A percentile compares a stretch with the other conserved stretches of the same genome.
Conservation (phyloP, 92 coral and sea anemone genomes). For the Montipora capitata region DNA sequence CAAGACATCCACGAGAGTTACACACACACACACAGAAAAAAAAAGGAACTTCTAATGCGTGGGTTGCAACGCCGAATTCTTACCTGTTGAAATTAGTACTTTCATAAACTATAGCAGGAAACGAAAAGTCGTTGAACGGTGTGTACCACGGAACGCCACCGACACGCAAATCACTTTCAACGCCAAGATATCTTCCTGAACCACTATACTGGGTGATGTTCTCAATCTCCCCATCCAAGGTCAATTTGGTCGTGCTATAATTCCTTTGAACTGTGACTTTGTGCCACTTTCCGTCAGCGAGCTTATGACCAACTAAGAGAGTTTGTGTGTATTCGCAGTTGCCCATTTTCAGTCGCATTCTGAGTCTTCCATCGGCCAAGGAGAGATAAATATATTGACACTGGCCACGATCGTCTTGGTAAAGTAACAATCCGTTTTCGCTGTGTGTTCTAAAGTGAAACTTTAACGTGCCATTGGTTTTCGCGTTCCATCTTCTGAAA, state of each 20-base stretch:
- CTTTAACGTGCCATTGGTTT: conserved; percentile 54
- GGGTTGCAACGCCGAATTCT: background rate
- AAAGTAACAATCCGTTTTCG: conserved; percentile 58
- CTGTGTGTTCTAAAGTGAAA: conserved; percentile 70
- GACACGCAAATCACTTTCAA: conserved; percentile 26
- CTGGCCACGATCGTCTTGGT: conserved; percentile 74
- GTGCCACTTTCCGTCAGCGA: conserved; percentile 78
- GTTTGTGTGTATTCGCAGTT: conserved; percentile 54
- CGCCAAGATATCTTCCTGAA: background rate
- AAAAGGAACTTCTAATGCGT: too few relatives aligned
- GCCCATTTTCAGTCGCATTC: conserved; percentile 63
- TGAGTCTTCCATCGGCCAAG: conserved; percentile 61
- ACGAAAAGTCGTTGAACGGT: conserved; percentile 36
- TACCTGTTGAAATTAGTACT: conserved; percentile 23
- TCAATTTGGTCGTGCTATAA: conserved; percentile 49
- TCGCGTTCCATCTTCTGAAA: conserved; percentile 76
- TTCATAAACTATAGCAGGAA: conserved; percentile 28
- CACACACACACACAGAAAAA: too few relatives aligned
- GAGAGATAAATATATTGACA: conserved; percentile 56
- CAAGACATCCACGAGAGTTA: background rate
- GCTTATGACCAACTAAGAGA: conserved; percentile 53
- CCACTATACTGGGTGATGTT: conserved; percentile 31
- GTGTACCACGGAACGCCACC: conserved; percentile 37
- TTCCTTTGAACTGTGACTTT: conserved; percentile 58
- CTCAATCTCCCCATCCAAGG: conserved; percentile 48